These are phyloP conservation scores for Alcis repandata DNA, from an alignment of 2,888 invertebrate species.

Conservation along the genomic window DNA sequence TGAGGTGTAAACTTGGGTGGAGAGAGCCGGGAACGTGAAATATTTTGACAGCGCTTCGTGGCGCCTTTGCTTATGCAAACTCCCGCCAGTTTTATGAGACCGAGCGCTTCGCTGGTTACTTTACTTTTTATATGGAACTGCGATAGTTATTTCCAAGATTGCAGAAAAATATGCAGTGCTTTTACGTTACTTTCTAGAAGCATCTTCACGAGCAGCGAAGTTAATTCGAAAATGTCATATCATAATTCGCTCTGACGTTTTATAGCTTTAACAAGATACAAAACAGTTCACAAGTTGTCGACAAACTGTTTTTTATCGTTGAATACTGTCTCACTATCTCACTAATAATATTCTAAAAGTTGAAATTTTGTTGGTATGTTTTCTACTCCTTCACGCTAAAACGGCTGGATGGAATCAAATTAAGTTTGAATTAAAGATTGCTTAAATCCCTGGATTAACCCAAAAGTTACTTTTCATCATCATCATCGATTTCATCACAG, in stretches of 20 bases:
- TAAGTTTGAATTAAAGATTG: no score
- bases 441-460: no score
- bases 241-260: background rate
- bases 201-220: background rate
- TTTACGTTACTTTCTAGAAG: background rate
- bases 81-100: conserved; percentile 32
- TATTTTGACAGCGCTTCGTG: conserved; percentile 39
- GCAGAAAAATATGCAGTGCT: conserved; percentile 4
- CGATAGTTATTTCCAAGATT: conserved; percentile 18
- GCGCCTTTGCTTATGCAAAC: conserved; percentile 36
- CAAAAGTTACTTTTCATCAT: no score
- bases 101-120: conserved; percentile 14
- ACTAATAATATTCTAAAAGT: no score
- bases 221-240: background rate
- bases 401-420: no score
- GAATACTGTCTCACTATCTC: no score
- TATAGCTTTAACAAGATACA: background rate
- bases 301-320: background rate
- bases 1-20: conserved; percentile 41
- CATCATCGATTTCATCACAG: no score
- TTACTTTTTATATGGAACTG: conserved; percentile 19
- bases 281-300: background rate
- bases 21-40: conserved; percentile 34
- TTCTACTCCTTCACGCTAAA: no score
- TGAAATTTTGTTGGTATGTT: no score